Percentiles rank a stretch among this genome's conserved stretches.
Conservation (phyloP, 2,113 vertebrate species). For the Gymnarchus niloticus region DNA sequence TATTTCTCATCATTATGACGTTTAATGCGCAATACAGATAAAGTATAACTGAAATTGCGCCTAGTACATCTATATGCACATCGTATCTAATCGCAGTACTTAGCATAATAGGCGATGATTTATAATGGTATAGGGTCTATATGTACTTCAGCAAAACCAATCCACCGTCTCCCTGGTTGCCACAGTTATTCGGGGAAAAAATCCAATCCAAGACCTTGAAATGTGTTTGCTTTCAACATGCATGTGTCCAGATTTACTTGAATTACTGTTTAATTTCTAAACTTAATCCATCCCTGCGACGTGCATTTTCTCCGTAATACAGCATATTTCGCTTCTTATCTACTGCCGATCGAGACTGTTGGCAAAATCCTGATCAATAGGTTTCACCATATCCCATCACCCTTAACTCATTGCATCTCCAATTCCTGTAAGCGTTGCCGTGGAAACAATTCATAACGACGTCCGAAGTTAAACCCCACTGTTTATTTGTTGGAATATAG, state of each 20-base stretch:
- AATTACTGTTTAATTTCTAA: background rate
- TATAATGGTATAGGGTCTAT: background rate
- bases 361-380: background rate
- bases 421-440: slow-evolving; percentile 49
- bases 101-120: background rate
- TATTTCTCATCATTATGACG: background rate
- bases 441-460: slow-evolving; percentile 59
- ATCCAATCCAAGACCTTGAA: too few relatives aligned
- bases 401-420: background rate
- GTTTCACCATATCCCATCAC: background rate
- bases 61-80: background rate
- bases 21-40: background rate
- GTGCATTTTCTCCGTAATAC: background rate
- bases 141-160: background rate
- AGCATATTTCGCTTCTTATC: background rate
- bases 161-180: background rate
- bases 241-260: background rate
- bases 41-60: background rate
- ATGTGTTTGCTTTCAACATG: background rate
- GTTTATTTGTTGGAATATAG: background rate
- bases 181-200: background rate
- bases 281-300: background rate
- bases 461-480: slow-evolving; percentile 19
- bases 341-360: too few relatives aligned
- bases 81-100: background rate